A percentile compares a stretch with the other conserved stretches of the same genome.
Evolutionary conservation across 2,888 invertebrate genomes (phyloP).

Genomic region (Phengaris arion): DNA sequence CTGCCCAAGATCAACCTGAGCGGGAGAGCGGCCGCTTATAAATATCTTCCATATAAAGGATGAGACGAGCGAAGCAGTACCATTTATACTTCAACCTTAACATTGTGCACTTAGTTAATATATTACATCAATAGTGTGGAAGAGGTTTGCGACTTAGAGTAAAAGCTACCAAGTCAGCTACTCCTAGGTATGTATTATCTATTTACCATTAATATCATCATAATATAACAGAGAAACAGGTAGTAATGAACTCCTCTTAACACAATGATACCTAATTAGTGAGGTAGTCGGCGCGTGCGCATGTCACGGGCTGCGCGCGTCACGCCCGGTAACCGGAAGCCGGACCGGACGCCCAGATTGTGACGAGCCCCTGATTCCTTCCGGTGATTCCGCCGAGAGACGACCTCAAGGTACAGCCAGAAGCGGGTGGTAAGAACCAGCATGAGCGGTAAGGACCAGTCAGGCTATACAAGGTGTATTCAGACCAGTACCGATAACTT

Average conservation of each 20-base stretch:
- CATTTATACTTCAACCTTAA: conserved; percentile 35
- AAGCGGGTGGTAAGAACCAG: conserved; percentile 30
- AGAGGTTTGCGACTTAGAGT: neutral
- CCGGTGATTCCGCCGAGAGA: conserved; percentile 57
- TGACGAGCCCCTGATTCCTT: conserved; percentile 76
- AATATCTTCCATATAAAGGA: conserved; percentile 48
- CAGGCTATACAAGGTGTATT: neutral
- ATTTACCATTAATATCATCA: neutral
- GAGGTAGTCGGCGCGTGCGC: conserved; percentile 59
- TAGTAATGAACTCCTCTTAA: conserved; percentile 29
- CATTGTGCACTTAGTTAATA: conserved; percentile 23
- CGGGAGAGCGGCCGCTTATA: conserved; percentile 47
- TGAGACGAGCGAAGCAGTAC: conserved; percentile 29
- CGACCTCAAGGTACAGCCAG: conserved; percentile 36
- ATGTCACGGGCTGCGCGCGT: conserved; percentile 58
- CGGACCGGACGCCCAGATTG: conserved; percentile 73
- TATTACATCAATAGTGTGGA: neutral
- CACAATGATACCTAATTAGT: conserved; percentile 40
- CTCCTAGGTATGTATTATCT: neutral
- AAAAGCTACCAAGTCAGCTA: neutral
- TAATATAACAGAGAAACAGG: neutral
- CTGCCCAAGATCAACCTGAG: conserved; percentile 44
- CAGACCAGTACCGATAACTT: neutral
- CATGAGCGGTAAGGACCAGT: neutral
- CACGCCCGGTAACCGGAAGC: conserved; percentile 64